Percentiles rank a stretch among this genome's conserved stretches.
These are phyloP conservation scores for Acanthisitta chloris DNA, from an alignment of 2,113 vertebrate species.

Conservation along the genomic window DNA sequence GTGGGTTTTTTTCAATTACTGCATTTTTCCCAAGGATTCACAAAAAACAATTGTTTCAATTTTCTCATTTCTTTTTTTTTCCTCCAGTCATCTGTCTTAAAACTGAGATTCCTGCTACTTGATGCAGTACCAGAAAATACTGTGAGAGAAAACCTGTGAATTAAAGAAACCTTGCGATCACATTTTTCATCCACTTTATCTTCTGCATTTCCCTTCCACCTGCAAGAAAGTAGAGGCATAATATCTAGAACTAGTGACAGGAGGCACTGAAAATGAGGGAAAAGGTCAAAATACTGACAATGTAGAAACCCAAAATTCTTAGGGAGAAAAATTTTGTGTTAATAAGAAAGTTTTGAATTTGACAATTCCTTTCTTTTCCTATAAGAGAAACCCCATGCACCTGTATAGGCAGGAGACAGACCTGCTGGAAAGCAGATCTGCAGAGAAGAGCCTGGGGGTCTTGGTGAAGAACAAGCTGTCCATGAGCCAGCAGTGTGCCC, in stretches of 20 bases:
- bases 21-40: background rate
- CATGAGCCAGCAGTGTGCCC: background rate
- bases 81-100: background rate
- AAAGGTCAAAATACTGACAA: background rate
- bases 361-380: background rate
- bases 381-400: background rate
- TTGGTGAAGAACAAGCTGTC: background rate
- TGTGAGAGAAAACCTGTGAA: background rate
- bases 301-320: rapidly evolving
- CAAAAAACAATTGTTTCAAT: background rate
- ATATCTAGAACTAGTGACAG: background rate
- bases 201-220: background rate
- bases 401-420: background rate
- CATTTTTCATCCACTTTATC: background rate
- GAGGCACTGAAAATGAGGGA: background rate
- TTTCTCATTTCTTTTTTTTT: background rate
- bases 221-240: background rate
- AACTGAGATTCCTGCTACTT: background rate
- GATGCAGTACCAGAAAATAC: background rate
- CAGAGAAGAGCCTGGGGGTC: background rate
- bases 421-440: background rate
- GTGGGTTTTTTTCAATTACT: background rate
- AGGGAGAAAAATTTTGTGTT: background rate
- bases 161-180: background rate
- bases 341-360: background rate